Evolutionary conservation across 1,140 invertebrate genomes (phyloP).

Genomic region (Stenopsyche tienmushanensis): DNA sequence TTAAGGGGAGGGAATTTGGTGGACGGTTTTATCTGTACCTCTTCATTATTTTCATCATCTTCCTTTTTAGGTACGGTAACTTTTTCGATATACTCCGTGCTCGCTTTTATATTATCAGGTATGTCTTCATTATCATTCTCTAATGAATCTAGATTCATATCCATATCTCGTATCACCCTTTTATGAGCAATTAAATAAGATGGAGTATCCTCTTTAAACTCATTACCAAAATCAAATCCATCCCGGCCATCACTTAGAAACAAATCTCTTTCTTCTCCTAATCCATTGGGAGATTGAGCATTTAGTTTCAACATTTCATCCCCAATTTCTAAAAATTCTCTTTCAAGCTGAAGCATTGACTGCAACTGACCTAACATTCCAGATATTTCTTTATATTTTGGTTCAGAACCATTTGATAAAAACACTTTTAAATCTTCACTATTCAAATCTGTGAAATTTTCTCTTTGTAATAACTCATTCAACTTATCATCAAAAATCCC

Average conservation of each 20-base stretch:
- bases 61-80: not conserved
- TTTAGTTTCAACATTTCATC: slow-evolving; percentile 16
- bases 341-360: slow-evolving; percentile 26
- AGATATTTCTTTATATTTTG: slow-evolving; percentile 3
- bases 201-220: too few relatives aligned
- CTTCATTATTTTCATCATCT: not conserved
- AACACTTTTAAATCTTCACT: too few relatives aligned
- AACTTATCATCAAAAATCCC: too few relatives aligned
- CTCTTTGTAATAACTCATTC: too few relatives aligned
- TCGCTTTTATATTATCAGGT: not conserved
- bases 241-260: not conserved
- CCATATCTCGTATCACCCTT: not conserved
- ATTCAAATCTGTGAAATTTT: too few relatives aligned
- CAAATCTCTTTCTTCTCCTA: not conserved
- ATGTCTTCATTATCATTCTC: not conserved
- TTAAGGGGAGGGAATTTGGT: slow-evolving; percentile 1
- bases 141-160: not conserved
- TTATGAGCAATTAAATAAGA: not conserved
- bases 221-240: not conserved
- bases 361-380: slow-evolving; percentile 16
- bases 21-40: not conserved
- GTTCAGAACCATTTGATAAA: not conserved
- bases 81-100: too few relatives aligned
- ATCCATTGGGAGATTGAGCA: too few relatives aligned
- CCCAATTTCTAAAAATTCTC: slow-evolving; percentile 33